Base-by-base conservation (phyloP, 2,113 vertebrate species). In the Calidris pugnax region DNA sequence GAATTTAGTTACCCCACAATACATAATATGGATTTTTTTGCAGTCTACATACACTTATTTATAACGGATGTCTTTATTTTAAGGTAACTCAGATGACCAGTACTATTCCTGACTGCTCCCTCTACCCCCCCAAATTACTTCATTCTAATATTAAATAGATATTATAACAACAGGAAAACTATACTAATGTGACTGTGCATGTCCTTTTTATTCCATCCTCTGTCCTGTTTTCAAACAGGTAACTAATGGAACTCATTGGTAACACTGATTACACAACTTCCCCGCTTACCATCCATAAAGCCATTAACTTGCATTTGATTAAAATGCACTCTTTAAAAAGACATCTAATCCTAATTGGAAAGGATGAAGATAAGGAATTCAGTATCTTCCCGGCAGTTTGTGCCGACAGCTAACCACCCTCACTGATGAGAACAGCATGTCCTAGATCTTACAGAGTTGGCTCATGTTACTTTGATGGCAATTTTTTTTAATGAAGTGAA, bases 391-490 rank as follows among this genome's bases (percentile, higher is more conserved):
- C 0, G 1, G 48, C 24, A 77, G 26, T 51, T 48, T 63, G 85
- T 84, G 75, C 78, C 87, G 95, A 88, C 39, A 92, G 68, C 35
- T 77, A 93, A 78, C 83, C 72, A 75, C 68, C 59, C 73, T 88
- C 43, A 51, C 47, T 86, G 33, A 66, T 72, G 66, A 92, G 89
- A 95, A 94, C 91, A 95, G 69, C 33, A 71, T 37, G 95, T 95
- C 93, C 89, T 60, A 81, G 73, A 89, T 92, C 69, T 85, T 68
- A 78, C 64, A 85, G 72, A 87, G 89, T 81, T 75, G 68, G 83
- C 39, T 94, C 71, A 69, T 48, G 20, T 86, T 90, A 74, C n/a
- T 87, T 63, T 22, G 51, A 89, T 48, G 32, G 47, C 39, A 71
- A 4, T 41, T 87, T 86, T 75, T 75, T 96, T 67, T 11, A 63